phyloP scores from a whole-genome alignment of 2,113 vertebrate species.

The Catharus fuscescens region DNA sequence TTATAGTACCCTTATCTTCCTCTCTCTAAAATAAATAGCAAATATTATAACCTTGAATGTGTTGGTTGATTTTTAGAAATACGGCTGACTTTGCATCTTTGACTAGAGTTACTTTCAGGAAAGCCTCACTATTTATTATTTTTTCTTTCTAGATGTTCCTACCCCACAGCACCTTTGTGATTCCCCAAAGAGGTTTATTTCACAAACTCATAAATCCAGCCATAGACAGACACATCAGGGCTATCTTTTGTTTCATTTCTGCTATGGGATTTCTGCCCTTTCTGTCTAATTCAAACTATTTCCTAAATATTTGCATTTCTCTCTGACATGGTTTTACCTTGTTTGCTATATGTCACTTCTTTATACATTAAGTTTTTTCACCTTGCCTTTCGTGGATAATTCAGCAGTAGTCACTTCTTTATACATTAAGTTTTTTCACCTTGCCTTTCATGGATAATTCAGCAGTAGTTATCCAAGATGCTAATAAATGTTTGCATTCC shows the following conservation, averaged over 20 bases:
- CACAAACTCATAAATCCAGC: not conserved
- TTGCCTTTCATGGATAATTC: not conserved
- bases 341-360: not conserved
- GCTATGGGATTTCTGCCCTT: not conserved
- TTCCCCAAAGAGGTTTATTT: not conserved
- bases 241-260: not conserved
- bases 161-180: not conserved
- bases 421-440: not conserved
- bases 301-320: not conserved
- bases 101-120: not conserved
- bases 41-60: not conserved
- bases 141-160: not conserved
- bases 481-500: conserved; percentile 25
- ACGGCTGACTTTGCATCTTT: not conserved
- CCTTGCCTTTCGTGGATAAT: not conserved
- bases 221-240: not conserved
- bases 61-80: not conserved
- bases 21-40: conserved; percentile 4
- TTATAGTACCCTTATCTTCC: not conserved
- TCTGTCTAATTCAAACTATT: not conserved
- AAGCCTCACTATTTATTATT: not conserved
- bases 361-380: not conserved
- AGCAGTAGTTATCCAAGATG: not conserved
- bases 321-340: not conserved
- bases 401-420: not conserved